Percentiles rank a stretch among this genome's conserved stretches.
These are phyloP conservation scores for Brienomyrus brachyistius DNA, from an alignment of 2,113 vertebrate species.

Conservation along the genomic window DNA sequence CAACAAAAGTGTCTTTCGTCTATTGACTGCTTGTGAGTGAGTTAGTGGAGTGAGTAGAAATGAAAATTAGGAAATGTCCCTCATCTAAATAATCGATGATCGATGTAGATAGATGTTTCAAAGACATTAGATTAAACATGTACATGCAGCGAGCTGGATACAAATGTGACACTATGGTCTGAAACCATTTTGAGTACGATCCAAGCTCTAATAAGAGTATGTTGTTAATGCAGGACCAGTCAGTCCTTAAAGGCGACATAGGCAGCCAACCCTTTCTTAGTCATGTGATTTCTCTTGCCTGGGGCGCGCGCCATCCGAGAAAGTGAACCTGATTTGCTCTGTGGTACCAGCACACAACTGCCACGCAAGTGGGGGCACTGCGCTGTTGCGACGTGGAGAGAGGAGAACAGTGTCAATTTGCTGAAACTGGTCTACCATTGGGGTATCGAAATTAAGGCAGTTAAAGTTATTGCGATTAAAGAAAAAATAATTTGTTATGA, in stretches of 20 bases:
- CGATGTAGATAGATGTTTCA: background rate
- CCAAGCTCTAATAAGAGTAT: background rate
- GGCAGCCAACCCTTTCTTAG: background rate
- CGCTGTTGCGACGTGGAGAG: too few relatives aligned
- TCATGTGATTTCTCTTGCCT: background rate
- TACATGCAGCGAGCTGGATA: background rate
- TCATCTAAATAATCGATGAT: background rate
- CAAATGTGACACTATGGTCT: background rate
- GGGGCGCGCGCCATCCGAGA: background rate
- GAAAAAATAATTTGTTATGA: too few relatives aligned
- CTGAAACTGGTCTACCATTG: too few relatives aligned
- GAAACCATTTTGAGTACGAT: background rate
- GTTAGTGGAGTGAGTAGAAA: background rate
- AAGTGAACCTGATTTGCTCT: background rate
- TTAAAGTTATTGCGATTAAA: too few relatives aligned
- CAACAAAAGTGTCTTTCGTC: background rate
- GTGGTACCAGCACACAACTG: too few relatives aligned
- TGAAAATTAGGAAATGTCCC: background rate
- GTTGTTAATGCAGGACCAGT: background rate
- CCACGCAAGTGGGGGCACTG: too few relatives aligned
- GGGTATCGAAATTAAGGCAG: too few relatives aligned
- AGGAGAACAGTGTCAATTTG: too few relatives aligned
- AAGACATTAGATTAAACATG: background rate
- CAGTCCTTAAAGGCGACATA: background rate
- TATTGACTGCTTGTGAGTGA: background rate